Base-by-base conservation (phyloP, 2,888 invertebrate genomes). In the Diarsia brunnea region DNA sequence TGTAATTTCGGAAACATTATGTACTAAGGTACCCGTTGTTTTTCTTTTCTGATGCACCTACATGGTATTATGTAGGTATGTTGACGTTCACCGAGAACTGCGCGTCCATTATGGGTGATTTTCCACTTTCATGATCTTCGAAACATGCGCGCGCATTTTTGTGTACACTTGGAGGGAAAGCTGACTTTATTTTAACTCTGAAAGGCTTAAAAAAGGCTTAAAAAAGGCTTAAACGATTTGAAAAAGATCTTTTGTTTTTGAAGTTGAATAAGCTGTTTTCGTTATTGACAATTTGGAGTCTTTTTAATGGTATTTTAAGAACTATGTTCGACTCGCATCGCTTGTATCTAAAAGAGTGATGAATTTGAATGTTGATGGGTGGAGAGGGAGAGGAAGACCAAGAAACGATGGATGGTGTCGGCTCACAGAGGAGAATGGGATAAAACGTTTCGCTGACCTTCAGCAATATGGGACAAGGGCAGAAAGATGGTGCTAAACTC, bases 81-180 rank as follows among this genome's bases (percentile, higher is more conserved):
- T 78, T 73, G 70, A 75, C 78, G 81, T 87, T 84, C 84, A 76
- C 82, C 71, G 77, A 69, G 67, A 73, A 68, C 78, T 63, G 70
- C 73, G 80, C 82, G 60, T 79, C 89, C 82, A 92, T 94, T 93
- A 92, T 87, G 82, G 79, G 90, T 91, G 90, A 94, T 95, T 95
- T 95, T 95, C 94, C 95, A 95, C 95, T 95, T 95, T 95, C 94
- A 84, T 92, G 92, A 92, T 82, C 89, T 84, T 90, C 89, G 83
- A 91, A 92, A 92, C 89, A 85, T 88, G 91, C 87, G 89, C 89
- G 84, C 81, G 86, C 92, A 84, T 87, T 89, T 88, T 82, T 76
- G 75, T 78, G 84, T 86, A 91, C 91, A 91, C 79, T 43, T 73
- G 61, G 65, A 87, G 21, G 87, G 58, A 53, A 84, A 72, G 14